phyloP scores from a whole-genome alignment of 2,113 vertebrate genomes.

The Eolophus roseicapilla region DNA sequence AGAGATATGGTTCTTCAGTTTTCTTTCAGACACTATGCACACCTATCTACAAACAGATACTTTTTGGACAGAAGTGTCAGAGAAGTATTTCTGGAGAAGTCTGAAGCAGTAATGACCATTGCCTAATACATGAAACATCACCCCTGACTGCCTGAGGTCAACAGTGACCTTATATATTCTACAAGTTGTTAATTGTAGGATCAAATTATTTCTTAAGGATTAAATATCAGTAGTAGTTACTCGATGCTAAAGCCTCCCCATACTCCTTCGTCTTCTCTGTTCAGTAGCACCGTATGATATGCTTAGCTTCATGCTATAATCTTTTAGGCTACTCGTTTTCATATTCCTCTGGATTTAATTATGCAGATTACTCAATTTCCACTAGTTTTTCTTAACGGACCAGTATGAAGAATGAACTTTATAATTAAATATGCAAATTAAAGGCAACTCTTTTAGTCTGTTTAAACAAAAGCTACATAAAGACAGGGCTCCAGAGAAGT shows the following conservation, averaged over 20 bases:
- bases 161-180: neutral
- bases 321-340: neutral
- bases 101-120: neutral
- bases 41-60: neutral
- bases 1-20: neutral
- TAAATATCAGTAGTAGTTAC: neutral
- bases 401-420: neutral
- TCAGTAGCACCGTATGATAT: neutral
- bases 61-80: neutral
- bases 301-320: neutral
- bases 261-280: neutral
- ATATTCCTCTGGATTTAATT: neutral
- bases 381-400: neutral
- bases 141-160: neutral
- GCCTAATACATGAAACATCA: neutral
- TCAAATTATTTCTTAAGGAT: neutral
- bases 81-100: neutral
- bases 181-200: neutral
- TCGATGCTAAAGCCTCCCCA: neutral
- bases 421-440: neutral
- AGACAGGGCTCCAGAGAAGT: neutral
- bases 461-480: neutral
- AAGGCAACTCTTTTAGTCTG: neutral
- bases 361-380: neutral
- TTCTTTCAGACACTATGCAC: neutral